Evolutionary conservation across 2,888 invertebrate species (phyloP).

Genomic region (Gandaritis pyraliata): DNA sequence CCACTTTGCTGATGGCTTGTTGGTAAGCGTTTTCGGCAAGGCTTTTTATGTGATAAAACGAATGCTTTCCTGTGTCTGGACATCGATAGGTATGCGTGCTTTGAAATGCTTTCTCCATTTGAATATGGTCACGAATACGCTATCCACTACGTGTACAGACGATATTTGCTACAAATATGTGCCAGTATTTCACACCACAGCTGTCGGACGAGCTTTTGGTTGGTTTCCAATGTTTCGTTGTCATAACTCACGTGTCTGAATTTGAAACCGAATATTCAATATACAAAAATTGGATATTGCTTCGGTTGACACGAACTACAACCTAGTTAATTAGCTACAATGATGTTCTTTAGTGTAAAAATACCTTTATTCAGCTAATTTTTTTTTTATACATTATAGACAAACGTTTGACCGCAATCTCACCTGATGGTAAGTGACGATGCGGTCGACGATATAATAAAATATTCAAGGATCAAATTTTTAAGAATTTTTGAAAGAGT

Average conservation of each 20-base stretch:
- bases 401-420: too few species aligned
- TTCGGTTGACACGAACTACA: too few species aligned
- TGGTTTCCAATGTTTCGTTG: background rate
- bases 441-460: too few species aligned
- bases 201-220: background rate
- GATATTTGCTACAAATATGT: background rate
- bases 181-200: conserved; percentile 1
- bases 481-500: too few species aligned
- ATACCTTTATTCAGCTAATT: too few species aligned
- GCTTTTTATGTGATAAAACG: conserved; percentile 72
- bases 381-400: too few species aligned
- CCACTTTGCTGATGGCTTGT: conserved; percentile 47
- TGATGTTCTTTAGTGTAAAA: too few species aligned
- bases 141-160: background rate
- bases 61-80: conserved; percentile 69
- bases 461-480: too few species aligned
- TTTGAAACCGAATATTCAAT: background rate
- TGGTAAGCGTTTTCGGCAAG: conserved; percentile 62
- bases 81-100: conserved; percentile 50
- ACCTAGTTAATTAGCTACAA: too few species aligned
- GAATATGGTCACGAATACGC: background rate
- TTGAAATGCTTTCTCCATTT: background rate
- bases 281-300: too few species aligned
- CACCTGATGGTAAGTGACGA: too few species aligned
- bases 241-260: background rate